Evolutionary conservation across 92 coral and sea anemone species (phyloP).

Genomic region (Diadumene lineata): DNA sequence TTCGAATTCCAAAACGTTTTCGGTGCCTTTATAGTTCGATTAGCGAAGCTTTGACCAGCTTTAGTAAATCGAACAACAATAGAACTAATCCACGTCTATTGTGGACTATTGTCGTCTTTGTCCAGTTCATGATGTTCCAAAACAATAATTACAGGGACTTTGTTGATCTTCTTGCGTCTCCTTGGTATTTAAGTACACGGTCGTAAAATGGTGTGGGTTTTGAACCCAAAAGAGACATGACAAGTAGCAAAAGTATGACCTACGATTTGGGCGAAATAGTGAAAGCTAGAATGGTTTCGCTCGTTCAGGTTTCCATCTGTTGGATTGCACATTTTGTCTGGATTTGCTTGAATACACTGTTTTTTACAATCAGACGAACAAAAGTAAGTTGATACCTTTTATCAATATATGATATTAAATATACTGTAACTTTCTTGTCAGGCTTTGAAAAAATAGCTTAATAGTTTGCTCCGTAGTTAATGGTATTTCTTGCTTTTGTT

Average conservation of each 20-base stretch:
- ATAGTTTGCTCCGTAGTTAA: too few species aligned
- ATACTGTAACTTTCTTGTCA: neutral
- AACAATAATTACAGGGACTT: neutral
- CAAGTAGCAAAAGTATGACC: neutral
- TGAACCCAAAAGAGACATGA: neutral
- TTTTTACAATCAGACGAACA: neutral
- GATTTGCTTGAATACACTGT: constrained; percentile 10
- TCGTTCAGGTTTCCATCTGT: neutral
- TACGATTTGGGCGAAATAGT: neutral
- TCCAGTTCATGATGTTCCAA: neutral
- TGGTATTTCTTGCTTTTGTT: too few species aligned
- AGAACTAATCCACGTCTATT: neutral
- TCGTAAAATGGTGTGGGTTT: neutral
- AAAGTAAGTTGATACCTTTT: neutral
- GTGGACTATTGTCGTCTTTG: neutral
- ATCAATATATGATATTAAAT: neutral
- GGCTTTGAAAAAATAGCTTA: too few species aligned
- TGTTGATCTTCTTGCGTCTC: neutral
- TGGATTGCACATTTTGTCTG: neutral
- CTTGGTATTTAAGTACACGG: neutral
- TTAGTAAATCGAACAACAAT: neutral
- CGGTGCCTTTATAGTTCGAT: neutral
- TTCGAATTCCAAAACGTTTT: neutral
- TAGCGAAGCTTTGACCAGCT: neutral
- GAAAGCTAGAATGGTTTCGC: neutral